Conservation (phyloP, 2,888 invertebrate genomes). For the Lasius platythorax region DNA sequence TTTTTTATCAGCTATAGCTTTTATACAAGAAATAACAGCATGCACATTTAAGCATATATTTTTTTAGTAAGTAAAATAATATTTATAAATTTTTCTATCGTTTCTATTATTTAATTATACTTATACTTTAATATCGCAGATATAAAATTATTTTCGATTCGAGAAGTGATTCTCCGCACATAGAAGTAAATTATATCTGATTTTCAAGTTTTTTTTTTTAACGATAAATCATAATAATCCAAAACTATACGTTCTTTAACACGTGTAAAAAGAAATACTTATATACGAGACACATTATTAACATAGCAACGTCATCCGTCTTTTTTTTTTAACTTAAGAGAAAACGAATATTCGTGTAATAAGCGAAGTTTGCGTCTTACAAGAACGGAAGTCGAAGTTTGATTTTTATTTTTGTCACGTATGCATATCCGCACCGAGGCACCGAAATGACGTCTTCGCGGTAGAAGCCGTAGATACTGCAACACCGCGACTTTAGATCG, state of each 20-base stretch:
- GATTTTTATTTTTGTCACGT: slow-evolving; percentile 1
- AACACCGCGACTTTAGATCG: slow-evolving; percentile 32
- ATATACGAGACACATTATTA: not conserved
- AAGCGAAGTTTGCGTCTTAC: slow-evolving; percentile 15
- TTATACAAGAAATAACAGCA: not conserved
- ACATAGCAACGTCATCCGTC: not conserved
- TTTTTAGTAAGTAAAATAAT: not conserved
- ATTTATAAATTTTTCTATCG: not conserved
- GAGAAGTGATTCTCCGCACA: not conserved
- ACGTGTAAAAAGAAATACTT: not conserved
- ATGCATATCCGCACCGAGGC: slow-evolving; percentile 8
- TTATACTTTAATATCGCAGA: not conserved
- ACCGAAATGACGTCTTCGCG: slow-evolving; percentile 21
- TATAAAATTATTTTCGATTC: not conserved
- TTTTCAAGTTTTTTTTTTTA: not conserved
- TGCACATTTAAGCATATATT: not conserved
- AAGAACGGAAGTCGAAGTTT: slow-evolving; percentile 5
- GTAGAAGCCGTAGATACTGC: slow-evolving; percentile 21
- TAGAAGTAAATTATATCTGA: not conserved
- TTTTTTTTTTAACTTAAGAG: not conserved
- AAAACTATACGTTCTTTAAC: not conserved
- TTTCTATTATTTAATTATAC: not conserved
- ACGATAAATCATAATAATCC: not conserved
- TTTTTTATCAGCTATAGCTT: not conserved
- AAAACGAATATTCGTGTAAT: slow-evolving; percentile 22